These are phyloP conservation scores for Tokudaia muenninki DNA, from an alignment of 2,797 vertebrate species.

Conservation along the genomic window DNA sequence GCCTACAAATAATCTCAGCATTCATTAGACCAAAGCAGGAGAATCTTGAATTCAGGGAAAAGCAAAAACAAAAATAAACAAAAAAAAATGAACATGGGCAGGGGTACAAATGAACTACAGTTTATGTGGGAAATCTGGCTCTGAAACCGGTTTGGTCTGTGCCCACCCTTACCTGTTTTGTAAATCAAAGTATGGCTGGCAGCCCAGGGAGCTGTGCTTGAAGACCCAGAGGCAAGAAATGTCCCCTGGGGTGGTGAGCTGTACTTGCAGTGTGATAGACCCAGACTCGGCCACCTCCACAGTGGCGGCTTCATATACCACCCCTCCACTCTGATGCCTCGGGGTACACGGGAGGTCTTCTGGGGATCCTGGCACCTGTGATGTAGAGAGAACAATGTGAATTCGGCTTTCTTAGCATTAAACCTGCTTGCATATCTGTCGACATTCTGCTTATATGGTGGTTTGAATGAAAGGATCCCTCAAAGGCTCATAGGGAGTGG, in stretches of 20 bases:
- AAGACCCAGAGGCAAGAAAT: constrained; percentile 88
- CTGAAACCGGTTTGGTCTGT: background rate
- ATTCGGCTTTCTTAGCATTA: background rate
- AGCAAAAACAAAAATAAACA: background rate
- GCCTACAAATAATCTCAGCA: background rate
- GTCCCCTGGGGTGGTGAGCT: constrained; percentile 84
- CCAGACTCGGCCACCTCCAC: constrained; percentile 85
- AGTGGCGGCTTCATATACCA: constrained; percentile 78
- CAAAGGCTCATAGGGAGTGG: background rate
- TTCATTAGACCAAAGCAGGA: background rate
- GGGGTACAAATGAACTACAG: background rate
- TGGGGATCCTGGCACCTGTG: constrained; percentile 76
- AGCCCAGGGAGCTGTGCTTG: constrained; percentile 79
- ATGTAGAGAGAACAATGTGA: background rate
- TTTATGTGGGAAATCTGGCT: constrained; percentile 2
- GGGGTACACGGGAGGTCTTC: constrained; percentile 85
- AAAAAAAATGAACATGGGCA: background rate
- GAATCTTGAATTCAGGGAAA: background rate
- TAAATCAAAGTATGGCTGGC: constrained; percentile 81
- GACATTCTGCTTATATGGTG: background rate
- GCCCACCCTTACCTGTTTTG: constrained; percentile 82
- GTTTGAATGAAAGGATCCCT: background rate
- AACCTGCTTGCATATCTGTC: background rate
- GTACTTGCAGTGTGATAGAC: constrained; percentile 85
- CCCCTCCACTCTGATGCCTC: constrained; percentile 67